Percentiles rank a stretch among this genome's conserved stretches.
Evolutionary conservation across 2,113 vertebrate genomes (phyloP).

Genomic region (Mungos mungo): DNA sequence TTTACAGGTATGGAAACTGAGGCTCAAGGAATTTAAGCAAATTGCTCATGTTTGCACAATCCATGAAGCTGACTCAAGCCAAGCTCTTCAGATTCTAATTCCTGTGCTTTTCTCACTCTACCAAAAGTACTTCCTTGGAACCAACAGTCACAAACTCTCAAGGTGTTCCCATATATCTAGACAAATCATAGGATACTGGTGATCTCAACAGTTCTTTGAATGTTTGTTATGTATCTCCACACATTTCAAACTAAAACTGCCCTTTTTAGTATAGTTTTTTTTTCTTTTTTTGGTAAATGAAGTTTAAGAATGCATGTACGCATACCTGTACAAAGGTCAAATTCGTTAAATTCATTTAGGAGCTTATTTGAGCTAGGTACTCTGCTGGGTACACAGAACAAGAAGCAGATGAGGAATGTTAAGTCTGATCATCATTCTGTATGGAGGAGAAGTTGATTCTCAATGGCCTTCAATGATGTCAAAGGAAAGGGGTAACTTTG

Average conservation of each 20-base stretch:
- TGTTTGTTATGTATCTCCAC: background rate
- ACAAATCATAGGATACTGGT: background rate
- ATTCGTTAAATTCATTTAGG: background rate
- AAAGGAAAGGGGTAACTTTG: background rate
- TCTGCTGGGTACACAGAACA: background rate
- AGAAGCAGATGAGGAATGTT: background rate
- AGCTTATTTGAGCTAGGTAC: background rate
- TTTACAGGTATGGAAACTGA: background rate
- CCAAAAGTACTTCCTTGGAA: background rate
- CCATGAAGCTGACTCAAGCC: background rate
- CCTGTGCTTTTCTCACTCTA: background rate
- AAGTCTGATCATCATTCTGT: background rate
- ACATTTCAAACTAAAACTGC: background rate
- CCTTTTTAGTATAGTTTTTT: background rate
- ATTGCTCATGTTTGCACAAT: fast-evolving
- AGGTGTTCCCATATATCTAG: background rate
- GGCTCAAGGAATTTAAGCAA: background rate
- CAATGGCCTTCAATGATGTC: background rate
- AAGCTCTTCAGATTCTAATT: background rate
- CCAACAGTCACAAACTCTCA: background rate
- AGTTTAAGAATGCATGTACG: background rate
- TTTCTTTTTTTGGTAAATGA: background rate
- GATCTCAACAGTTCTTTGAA: background rate
- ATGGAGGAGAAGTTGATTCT: background rate
- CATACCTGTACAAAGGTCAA: background rate